Evolutionary conservation across 2,113 vertebrate genomes (phyloP), one percentile per base, ranked within the genome.

Genomic region (Lycaon pictus): DNA sequence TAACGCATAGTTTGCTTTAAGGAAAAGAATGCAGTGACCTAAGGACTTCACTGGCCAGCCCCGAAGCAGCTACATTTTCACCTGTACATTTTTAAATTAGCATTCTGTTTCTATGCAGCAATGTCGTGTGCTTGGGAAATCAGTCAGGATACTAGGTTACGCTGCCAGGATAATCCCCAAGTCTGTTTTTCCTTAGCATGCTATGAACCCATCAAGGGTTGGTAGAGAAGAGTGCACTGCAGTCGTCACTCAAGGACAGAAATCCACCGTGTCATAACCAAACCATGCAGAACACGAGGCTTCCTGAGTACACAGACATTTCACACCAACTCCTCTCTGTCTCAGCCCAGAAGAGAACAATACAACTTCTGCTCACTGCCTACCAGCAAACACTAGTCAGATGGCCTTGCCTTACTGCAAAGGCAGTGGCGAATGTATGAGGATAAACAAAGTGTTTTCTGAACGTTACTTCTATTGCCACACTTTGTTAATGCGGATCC

Each of bases 341-440:
- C 25, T 93, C 62, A 89, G 35, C 37, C 83, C 27, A 55, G 53
- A 77, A 85, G 17, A 96, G 63, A 93, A 92, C 67, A 32, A 81
- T 69, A 27, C 25, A 53, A 20, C 72, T 55, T 95, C 37, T 67
- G 5, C n/a, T 56, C 48, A 43, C 27, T 89, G 22, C 2, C 77
- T 11, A 62, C 63, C 37, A 80, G 25, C n/a, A 62, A 95, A 88
- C 84, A 15, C 25, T 55, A 67, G 17, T 58, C 81, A 19, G 3
- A 11, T 4, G 0, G 25, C 65, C 27, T 60, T 62, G 29, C 2
- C 19, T 87, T 58, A 2, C 20, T 32, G 13, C 32, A 55, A 85
- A 16, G 13, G 35, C 20, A 27, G 62, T 23, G 11, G n/a, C 53
- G 72, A 93, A 48, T 5, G 10, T 22, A n/a, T 22, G 29, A 22